Evolutionary conservation across 2,797 vertebrate species (phyloP).

Genomic region (Macropus fuliginosus): DNA sequence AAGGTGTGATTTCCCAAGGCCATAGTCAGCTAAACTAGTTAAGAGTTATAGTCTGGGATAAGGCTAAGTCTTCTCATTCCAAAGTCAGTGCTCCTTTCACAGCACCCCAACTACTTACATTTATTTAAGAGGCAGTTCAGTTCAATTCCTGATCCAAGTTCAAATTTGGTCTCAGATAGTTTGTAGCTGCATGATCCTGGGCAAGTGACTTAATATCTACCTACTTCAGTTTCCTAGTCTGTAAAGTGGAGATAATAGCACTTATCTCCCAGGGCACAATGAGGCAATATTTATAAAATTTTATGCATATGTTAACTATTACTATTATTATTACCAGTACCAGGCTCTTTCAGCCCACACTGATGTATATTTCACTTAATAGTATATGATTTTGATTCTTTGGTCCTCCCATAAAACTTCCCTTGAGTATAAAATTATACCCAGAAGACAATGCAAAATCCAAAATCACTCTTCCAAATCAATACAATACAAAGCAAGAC

Average conservation of each 20-base stretch:
- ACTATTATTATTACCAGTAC: not conserved
- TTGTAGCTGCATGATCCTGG: not conserved
- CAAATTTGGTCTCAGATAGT: not conserved
- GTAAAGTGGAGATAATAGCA: not conserved
- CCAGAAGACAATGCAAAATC: not conserved
- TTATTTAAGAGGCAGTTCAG: not conserved
- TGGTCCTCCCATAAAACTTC: constrained; percentile 20
- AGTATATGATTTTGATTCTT: not conserved
- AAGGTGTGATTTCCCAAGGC: not conserved
- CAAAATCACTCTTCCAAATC: constrained; percentile 1
- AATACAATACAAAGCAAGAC: not conserved
- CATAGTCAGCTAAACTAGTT: not conserved
- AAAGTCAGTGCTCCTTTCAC: not conserved
- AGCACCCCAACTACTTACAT: constrained; percentile 12
- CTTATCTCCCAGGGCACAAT: not conserved
- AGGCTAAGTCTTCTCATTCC: not conserved
- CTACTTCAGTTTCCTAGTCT: not conserved
- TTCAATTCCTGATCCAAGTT: not conserved
- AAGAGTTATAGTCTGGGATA: not conserved
- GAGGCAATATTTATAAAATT: not conserved
- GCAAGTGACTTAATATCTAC: not conserved
- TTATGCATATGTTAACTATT: constrained; percentile 38
- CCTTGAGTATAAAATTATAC: constrained; percentile 20
- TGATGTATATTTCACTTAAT: not conserved
- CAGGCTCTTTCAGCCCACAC: not conserved